phyloP scores from a whole-genome alignment of 1,140 invertebrate species.

The Theocolax elegans region DNA sequence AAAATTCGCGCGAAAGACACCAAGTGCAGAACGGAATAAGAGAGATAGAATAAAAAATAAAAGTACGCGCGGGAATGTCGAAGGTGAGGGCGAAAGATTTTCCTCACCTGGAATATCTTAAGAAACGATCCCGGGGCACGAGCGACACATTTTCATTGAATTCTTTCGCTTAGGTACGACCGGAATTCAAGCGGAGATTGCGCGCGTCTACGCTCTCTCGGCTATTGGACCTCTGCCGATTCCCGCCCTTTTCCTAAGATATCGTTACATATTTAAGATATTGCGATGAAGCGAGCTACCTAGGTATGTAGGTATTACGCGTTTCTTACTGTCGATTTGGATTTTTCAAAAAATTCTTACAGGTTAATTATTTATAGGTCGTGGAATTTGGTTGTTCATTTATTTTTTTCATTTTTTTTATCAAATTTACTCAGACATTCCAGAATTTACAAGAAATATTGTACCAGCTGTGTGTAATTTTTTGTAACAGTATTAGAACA shows the following conservation, averaged over 20 bases:
- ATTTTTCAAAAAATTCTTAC: no score
- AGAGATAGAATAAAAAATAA: conserved; percentile 31
- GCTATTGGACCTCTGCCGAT: no score
- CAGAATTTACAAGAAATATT: no score
- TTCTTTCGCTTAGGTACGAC: conserved; percentile 55
- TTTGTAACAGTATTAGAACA: no score
- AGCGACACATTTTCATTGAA: conserved; percentile 59
- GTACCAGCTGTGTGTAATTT: no score
- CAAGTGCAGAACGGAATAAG: conserved; percentile 11
- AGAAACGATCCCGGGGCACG: conserved; percentile 45
- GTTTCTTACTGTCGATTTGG: no score
- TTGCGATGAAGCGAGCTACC: conserved; percentile 48
- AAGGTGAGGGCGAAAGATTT: conserved; percentile 35
- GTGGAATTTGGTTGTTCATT: no score
- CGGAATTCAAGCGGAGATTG: conserved; percentile 25
- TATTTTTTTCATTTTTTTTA: no score
- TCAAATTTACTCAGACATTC: no score
- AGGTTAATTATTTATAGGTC: no score
- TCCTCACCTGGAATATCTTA: conserved; percentile 57
- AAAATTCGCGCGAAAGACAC: conserved; percentile 14
- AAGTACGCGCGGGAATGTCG: conserved; percentile 46
- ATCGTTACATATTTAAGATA: conserved; percentile 66
- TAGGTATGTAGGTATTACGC: no score
- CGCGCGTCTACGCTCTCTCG: no score
- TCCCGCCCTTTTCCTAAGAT: conserved; percentile 44